These are phyloP conservation scores for Meriones unguiculatus DNA, from an alignment of 2,113 vertebrate species.

Conservation along the genomic window DNA sequence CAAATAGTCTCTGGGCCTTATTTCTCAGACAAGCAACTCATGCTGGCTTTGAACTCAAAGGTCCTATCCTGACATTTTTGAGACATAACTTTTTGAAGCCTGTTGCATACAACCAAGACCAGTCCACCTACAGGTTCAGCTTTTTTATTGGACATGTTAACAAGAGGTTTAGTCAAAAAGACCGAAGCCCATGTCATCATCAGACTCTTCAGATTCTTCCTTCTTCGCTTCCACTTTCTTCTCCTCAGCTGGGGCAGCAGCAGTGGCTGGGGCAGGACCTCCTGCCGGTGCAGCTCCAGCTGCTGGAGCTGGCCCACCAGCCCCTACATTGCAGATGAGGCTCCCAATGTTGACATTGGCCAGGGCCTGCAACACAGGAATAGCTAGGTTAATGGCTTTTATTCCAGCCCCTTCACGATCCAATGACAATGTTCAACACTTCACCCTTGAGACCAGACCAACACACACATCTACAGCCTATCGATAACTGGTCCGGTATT, in stretches of 20 bases:
- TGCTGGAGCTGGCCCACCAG: slow-evolving; percentile 91
- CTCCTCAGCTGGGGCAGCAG: slow-evolving; percentile 94
- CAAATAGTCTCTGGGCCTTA: neutral
- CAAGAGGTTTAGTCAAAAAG: slow-evolving; percentile 96
- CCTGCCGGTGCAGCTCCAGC: slow-evolving; percentile 85
- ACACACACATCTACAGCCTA: neutral
- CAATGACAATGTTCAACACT: no score
- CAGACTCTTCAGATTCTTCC: slow-evolving; percentile 97
- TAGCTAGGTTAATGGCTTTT: neutral
- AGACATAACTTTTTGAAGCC: neutral
- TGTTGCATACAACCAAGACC: neutral
- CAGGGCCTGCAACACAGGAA: slow-evolving; percentile 89
- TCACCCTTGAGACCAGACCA: neutral
- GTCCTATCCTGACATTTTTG: neutral
- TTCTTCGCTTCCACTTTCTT: slow-evolving; percentile 99
- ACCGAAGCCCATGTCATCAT: slow-evolving; percentile 99
- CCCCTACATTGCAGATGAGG: slow-evolving; percentile 97
- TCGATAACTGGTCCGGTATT: neutral
- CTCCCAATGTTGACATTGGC: slow-evolving; percentile 94
- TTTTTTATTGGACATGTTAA: slow-evolving; percentile 85
- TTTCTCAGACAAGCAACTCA: neutral
- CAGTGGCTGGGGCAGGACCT: slow-evolving; percentile 82
- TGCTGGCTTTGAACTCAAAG: neutral
- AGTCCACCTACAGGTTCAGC: neutral
- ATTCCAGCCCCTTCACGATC: neutral